Conservation (phyloP, 2,797 vertebrate genomes). For the Urosaurus nigricauda region DNA sequence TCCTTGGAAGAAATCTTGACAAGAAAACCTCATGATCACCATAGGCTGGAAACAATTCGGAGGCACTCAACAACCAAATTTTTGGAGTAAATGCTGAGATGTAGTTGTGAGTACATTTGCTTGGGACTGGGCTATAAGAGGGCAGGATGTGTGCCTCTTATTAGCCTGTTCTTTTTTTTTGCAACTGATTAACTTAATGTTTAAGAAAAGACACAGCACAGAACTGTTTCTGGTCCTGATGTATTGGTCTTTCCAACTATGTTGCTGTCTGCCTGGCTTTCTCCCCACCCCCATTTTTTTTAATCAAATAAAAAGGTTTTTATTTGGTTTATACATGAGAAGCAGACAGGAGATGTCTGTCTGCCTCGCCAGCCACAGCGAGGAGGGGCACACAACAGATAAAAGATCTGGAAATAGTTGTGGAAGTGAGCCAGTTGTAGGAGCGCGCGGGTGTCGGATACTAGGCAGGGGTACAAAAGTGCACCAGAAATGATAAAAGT, state of each 20-base stretch:
- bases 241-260: background rate
- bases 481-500: background rate
- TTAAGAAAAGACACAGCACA: background rate
- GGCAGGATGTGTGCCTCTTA: background rate
- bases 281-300: background rate
- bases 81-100: too few species aligned
- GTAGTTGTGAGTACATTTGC: background rate
- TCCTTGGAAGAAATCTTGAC: too few species aligned
- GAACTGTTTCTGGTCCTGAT: background rate
- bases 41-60: too few species aligned
- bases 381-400: background rate
- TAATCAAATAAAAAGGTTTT: constrained; percentile 36
- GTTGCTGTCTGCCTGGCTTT: background rate
- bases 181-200: background rate
- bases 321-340: constrained; percentile 24
- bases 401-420: background rate
- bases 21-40: too few species aligned
- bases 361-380: background rate
- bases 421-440: too few species aligned
- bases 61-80: too few species aligned
- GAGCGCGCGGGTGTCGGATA: too few species aligned
- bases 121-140: background rate
- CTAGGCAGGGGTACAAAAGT: background rate
- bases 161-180: background rate
- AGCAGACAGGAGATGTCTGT: background rate